phyloP scores from a whole-genome alignment of 2,888 invertebrate species.

The Ptilodon capucinus region DNA sequence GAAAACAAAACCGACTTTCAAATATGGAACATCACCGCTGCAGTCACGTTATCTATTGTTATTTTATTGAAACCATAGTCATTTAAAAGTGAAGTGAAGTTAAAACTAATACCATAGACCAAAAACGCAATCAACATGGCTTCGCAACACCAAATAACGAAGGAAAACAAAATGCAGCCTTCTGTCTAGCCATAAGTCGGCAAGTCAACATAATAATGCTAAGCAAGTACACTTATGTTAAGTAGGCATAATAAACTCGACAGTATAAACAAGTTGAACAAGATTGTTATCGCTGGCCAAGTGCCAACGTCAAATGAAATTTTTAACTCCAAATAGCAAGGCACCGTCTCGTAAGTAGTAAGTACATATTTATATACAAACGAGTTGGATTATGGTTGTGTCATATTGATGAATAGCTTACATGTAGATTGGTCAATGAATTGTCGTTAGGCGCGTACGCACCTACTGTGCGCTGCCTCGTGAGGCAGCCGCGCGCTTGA shows the following conservation, averaged over 20 bases:
- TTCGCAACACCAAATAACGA: neutral
- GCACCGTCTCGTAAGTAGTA: conserved; percentile 6
- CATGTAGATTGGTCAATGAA: too few relatives aligned
- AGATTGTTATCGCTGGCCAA: conserved; percentile 42
- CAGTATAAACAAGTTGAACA: conserved; percentile 41
- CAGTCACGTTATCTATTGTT: too few relatives aligned
- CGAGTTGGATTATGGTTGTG: conserved; percentile 9
- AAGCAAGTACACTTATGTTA: conserved; percentile 36
- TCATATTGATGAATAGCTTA: neutral
- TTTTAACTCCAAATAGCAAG: conserved; percentile 33
- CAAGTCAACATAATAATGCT: conserved; percentile 25
- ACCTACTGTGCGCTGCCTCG: too few relatives aligned
- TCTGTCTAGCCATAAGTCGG: conserved; percentile 15
- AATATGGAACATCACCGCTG: too few relatives aligned
- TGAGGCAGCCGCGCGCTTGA: too few relatives aligned
- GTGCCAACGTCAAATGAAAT: conserved; percentile 45
- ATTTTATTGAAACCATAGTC: too few relatives aligned
- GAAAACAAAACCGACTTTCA: too few relatives aligned
- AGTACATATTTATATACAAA: conserved; percentile 29
- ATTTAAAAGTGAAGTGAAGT: too few relatives aligned
- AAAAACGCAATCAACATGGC: neutral
- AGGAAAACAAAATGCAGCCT: neutral
- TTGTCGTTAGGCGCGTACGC: neutral
- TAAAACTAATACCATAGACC: too few relatives aligned
- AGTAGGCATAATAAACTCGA: conserved; percentile 39